Base-by-base conservation (phyloP, 2,888 invertebrate species). In the Stenoptilia bipunctidactyla region DNA sequence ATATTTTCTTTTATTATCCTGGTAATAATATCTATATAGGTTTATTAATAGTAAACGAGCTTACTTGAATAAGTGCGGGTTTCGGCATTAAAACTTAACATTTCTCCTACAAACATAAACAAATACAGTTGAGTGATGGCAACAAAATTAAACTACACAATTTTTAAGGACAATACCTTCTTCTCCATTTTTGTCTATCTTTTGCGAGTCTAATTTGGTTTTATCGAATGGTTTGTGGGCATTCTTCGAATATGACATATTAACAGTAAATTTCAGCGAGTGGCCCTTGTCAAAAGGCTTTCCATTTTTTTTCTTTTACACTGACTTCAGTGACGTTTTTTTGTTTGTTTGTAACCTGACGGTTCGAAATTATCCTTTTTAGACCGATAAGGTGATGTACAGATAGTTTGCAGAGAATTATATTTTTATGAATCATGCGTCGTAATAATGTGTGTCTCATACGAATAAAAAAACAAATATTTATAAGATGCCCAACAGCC, bases 251-350 rank as follows among this genome's bases (percentile, higher is more conserved):
- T 72, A 50, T 75, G 80, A 82, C 83, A 83, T 83, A 74, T 71
- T 79, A 61, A 80, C 80, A 73, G 72, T 67, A 69, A 83, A 80
- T 83, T 82, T 83, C 75, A 77, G 63, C 68, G 63, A 67, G 66
- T 65, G 60, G 68, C 57, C 64, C 67, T 73, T 75, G 75, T 77
- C 75, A 76, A 77, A 79, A 67, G 59, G 58, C 66, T 72, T 68
- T 69, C 62, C 68, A 72, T 74, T 76, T 75, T 73, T 69, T 60
- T 25, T 30, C 30, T 10, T 30, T 30, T 30, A n/a, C n/a, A n/a
- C 3, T 12, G 30, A 12, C 30, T 8, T 30, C 38, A 36, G 36
- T 40, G 38, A 12, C 13, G 8, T 20, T 20, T 8, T 8, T 20
- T 20, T 20, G 20, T 20, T 20, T 20, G 20, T 20, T 20, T 20